phyloP scores from a whole-genome alignment of 2,888 invertebrate species.

The Drosophila monieri region DNA sequence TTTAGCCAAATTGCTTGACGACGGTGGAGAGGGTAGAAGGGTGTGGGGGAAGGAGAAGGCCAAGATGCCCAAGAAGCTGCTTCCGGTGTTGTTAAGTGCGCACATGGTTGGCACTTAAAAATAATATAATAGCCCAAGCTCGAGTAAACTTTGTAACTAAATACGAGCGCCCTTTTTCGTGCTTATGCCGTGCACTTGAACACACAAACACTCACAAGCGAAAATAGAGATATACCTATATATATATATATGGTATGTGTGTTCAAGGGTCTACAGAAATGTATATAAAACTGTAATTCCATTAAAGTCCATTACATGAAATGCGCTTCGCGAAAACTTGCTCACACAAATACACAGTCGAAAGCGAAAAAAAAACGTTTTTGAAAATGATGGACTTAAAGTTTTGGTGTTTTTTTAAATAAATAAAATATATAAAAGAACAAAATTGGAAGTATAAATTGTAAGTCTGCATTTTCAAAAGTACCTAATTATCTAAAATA shows the following conservation, averaged over 20 bases:
- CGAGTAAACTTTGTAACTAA: slow-evolving; percentile 77
- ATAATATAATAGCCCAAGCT: slow-evolving; percentile 71
- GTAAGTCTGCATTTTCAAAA: too few species aligned
- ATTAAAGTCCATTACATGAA: slow-evolving; percentile 79
- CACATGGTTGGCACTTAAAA: slow-evolving; percentile 73
- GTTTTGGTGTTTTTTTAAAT: not conserved
- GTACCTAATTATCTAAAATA: too few species aligned
- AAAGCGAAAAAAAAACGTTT: not conserved
- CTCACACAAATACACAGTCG: slow-evolving; percentile 15
- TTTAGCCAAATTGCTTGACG: slow-evolving; percentile 74
- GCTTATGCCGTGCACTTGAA: slow-evolving; percentile 45
- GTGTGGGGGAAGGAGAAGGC: slow-evolving; percentile 8
- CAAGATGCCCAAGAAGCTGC: slow-evolving; percentile 30
- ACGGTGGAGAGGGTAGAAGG: slow-evolving; percentile 6
- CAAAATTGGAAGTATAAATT: not conserved
- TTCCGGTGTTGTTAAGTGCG: slow-evolving; percentile 78
- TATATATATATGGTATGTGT: slow-evolving; percentile 21
- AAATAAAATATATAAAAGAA: accelerated
- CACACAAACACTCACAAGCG: slow-evolving; percentile 14
- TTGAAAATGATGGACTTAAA: not conserved
- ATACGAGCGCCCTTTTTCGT: slow-evolving; percentile 61
- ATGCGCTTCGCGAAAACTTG: slow-evolving; percentile 51
- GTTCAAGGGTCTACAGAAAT: slow-evolving; percentile 41
- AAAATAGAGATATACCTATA: slow-evolving; percentile 12
- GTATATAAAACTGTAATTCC: slow-evolving; percentile 77